Base-by-base conservation (phyloP, 1,140 invertebrate genomes). In the Eciton burchellii region DNA sequence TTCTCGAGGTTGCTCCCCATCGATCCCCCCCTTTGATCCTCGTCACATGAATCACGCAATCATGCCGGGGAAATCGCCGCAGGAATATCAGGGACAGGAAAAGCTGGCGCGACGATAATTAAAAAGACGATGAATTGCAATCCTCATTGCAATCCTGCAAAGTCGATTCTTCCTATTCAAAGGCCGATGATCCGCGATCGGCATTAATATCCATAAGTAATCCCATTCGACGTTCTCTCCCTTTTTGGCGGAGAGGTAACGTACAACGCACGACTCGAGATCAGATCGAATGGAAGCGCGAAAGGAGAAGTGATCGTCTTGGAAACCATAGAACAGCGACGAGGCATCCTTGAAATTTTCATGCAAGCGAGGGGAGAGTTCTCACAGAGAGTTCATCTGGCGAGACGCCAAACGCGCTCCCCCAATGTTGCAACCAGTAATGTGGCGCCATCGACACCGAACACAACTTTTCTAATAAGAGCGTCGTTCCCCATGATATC, bases 361-460 rank as follows among this genome's bases (percentile, higher is more conserved):
- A 45, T 77, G 76, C 63, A 62, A 68, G 14, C 73, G 56, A 43
- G 56, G 47, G 56, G n/a, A 73, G 85, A 65, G 65, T 65, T 76
- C 19, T n/a, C 29, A 35, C 49, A 29, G 57, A 62, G 45, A 54
- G 59, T 52, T 77, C 45, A 35, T 4, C 47, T 87, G 85, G 85
- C 71, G 66, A 41, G 35, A 41, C 57, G 84, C 85, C 85, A 87
- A 66, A 59, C 77, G 47, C 77, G 54, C 59, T 73, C 56, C 52
- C 24, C 16, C 41, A 68, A 29, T 47, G 60, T 77, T 73, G 84
- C 72, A 66, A 26, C 35, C 35, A 35, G 35, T 6, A 35, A 35
- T 6, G 35, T 35, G 35, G 35, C 35, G 35, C 35, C 35, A 35
- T 35, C 65, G 66, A 85, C 71, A 87, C 72, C 49, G 66, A 85